phyloP scores from a whole-genome alignment of 2,888 invertebrate species.

The Tinea trinotella region DNA sequence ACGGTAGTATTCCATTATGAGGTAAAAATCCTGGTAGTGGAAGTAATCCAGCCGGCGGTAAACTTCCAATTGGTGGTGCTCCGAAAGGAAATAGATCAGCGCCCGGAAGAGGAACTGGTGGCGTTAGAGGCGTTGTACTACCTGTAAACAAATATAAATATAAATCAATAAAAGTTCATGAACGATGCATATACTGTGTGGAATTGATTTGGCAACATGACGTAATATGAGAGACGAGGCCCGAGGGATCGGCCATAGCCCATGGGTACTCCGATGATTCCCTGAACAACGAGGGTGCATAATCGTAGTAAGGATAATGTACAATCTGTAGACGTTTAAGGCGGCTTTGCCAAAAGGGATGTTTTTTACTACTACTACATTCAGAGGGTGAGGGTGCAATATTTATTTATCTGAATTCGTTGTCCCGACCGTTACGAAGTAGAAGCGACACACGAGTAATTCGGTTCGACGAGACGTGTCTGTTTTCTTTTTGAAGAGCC shows the following conservation, averaged over 20 bases:
- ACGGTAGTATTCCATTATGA: slow-evolving; percentile 67
- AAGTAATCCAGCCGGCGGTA: slow-evolving; percentile 59
- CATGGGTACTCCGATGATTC: slow-evolving; percentile 64
- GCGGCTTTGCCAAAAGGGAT: slow-evolving; percentile 70
- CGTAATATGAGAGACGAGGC: slow-evolving; percentile 68
- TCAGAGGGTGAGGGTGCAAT: slow-evolving; percentile 70
- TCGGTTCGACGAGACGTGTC: slow-evolving; percentile 46
- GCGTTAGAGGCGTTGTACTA: slow-evolving; percentile 49
- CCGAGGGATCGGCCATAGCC: slow-evolving; percentile 49
- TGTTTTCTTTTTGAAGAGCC: slow-evolving; percentile 30
- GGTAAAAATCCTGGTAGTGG: slow-evolving; percentile 74
- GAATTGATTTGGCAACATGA: slow-evolving; percentile 54
- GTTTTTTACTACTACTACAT: slow-evolving; percentile 64
- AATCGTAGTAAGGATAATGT: slow-evolving; percentile 73
- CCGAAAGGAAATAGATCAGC: slow-evolving; percentile 56
- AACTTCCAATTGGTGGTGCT: slow-evolving; percentile 50
- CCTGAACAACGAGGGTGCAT: slow-evolving; percentile 71
- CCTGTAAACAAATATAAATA: slow-evolving; percentile 52
- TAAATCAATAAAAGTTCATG: slow-evolving; percentile 24
- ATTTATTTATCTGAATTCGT: slow-evolving; percentile 67
- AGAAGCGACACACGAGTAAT: slow-evolving; percentile 55
- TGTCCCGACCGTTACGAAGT: slow-evolving; percentile 53
- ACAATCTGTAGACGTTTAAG: slow-evolving; percentile 74
- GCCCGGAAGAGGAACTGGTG: slow-evolving; percentile 52
- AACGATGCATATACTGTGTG: slow-evolving; percentile 31